phyloP scores from a whole-genome alignment of 1,140 invertebrate genomes.

The Brachionus asplanchnoidis region DNA sequence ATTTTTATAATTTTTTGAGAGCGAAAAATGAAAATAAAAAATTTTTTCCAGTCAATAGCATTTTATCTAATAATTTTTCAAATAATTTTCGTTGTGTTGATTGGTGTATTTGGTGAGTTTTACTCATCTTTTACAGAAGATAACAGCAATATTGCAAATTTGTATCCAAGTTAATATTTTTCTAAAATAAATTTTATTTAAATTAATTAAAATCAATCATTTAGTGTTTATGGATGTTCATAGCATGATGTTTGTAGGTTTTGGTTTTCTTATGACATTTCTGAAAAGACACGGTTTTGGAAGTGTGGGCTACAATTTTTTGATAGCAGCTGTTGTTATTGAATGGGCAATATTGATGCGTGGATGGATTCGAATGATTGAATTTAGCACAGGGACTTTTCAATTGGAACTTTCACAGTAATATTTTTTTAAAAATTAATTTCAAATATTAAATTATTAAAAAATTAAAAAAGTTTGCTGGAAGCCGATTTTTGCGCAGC shows the following conservation, averaged over 20 bases:
- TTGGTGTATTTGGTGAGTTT: constrained; percentile 11
- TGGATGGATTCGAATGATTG: constrained; percentile 44
- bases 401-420: constrained; percentile 54
- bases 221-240: constrained; percentile 47
- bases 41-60: neutral
- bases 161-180: neutral
- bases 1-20: neutral
- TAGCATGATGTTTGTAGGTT: constrained; percentile 90
- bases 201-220: neutral
- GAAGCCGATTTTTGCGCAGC: constrained; percentile 81
- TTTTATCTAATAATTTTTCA: constrained; percentile 19
- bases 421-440: neutral
- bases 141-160: neutral
- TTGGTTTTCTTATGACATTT: constrained; percentile 89
- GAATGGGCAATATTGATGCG: constrained; percentile 42
- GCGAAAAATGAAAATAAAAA: neutral
- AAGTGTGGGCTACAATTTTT: constrained; percentile 43
- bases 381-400: constrained; percentile 43
- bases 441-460: neutral
- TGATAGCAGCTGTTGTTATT: constrained; percentile 44
- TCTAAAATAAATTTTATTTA: neutral
- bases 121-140: neutral
- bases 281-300: constrained; percentile 69
- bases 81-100: neutral
- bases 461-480: constrained; percentile 62